Evolutionary conservation across 2,797 vertebrate species (phyloP).

Genomic region (Psittacula derbiana): DNA sequence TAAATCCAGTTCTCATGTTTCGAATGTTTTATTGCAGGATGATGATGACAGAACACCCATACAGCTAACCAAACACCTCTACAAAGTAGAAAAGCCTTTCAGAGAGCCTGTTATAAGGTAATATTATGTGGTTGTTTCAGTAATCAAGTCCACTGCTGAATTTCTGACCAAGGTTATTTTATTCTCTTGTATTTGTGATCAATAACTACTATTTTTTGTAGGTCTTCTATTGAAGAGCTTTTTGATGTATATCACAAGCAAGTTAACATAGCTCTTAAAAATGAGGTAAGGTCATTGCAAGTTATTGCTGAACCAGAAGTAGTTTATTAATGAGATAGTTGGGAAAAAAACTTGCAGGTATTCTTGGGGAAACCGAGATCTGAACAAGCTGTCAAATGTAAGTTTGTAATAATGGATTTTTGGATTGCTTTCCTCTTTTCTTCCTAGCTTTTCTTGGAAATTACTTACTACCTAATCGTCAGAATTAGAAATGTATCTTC

Average conservation of each 20-base stretch:
- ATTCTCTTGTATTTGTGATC: neutral
- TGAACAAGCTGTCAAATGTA: neutral
- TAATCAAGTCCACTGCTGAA: neutral
- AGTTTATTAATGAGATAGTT: neutral
- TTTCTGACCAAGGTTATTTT: neutral
- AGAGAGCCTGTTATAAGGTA: conserved; percentile 92
- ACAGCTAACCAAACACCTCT: conserved; percentile 87
- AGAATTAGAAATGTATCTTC: neutral
- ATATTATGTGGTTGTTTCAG: neutral
- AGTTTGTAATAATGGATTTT: neutral
- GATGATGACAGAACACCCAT: conserved; percentile 86
- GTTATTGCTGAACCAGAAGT: neutral
- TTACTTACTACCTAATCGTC: neutral
- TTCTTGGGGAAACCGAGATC: neutral
- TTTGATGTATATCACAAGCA: conserved; percentile 89
- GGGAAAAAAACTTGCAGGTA: neutral
- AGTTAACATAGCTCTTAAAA: conserved; percentile 85
- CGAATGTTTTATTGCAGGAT: conserved; percentile 74
- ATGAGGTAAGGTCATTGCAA: conserved; percentile 78
- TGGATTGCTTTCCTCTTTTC: neutral
- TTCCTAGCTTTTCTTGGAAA: neutral
- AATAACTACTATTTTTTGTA: conserved; percentile 69
- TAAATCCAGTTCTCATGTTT: neutral
- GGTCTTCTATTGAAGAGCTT: conserved; percentile 87
- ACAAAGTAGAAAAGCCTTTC: conserved; percentile 89